Evolutionary conservation across 2,888 invertebrate genomes (phyloP).

Genomic region (Heliconius hortense): DNA sequence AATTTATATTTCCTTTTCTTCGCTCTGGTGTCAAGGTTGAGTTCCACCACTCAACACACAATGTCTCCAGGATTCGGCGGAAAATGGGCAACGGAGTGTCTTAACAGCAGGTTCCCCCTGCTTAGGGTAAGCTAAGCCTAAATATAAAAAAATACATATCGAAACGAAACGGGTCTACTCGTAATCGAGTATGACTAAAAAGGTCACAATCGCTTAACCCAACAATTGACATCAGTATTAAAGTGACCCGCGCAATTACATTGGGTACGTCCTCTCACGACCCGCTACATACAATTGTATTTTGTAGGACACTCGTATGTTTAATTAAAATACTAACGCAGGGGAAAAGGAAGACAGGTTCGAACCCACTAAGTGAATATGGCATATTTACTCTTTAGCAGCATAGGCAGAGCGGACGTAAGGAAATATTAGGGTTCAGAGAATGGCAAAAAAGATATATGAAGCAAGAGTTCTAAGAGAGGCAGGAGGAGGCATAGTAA

Average conservation of each 20-base stretch:
- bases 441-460: too few relatives aligned
- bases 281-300: slow-evolving; percentile 20
- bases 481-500: too few relatives aligned
- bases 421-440: neutral
- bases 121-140: neutral
- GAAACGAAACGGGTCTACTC: neutral
- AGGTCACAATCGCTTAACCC: slow-evolving; percentile 43
- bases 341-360: neutral
- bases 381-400: too few relatives aligned
- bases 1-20: too few relatives aligned
- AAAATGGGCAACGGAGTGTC: too few relatives aligned
- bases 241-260: slow-evolving; percentile 49
- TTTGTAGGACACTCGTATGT: slow-evolving; percentile 21
- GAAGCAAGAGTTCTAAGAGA: too few relatives aligned
- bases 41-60: too few relatives aligned
- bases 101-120: too few relatives aligned
- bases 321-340: neutral
- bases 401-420: too few relatives aligned
- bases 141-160: neutral
- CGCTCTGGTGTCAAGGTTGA: too few relatives aligned
- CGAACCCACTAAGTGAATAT: neutral
- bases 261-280: slow-evolving; percentile 40
- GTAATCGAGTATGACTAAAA: slow-evolving; percentile 30
- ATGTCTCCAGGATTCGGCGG: too few relatives aligned
- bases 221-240: slow-evolving; percentile 52